A percentile compares a stretch with the other conserved stretches of the same genome.
Evolutionary conservation across 2,888 invertebrate genomes (phyloP).

Genomic region (Hedya salicella): DNA sequence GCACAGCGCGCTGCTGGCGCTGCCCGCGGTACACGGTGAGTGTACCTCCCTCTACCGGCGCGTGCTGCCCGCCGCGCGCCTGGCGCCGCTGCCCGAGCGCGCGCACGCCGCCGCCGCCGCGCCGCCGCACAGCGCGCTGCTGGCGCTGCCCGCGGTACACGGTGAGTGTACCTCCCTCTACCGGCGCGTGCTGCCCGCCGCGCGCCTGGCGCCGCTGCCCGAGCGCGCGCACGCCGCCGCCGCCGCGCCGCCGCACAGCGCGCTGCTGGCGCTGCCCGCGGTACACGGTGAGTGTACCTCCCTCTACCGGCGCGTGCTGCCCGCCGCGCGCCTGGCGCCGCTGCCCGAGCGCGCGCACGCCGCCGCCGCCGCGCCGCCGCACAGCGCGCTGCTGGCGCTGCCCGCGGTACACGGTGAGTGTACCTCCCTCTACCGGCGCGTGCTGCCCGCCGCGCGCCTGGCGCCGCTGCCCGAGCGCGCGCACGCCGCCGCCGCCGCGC

Average conservation of each 20-base stretch:
- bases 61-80: too few relatives aligned
- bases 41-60: too few relatives aligned
- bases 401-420: constrained; percentile 70
- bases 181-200: constrained; percentile 55
- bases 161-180: too few relatives aligned
- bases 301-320: too few relatives aligned
- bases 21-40: constrained; percentile 84
- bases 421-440: too few relatives aligned
- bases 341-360: constrained; percentile 85
- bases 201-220: too few relatives aligned
- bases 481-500: constrained; percentile 69
- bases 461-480: constrained; percentile 52
- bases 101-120: constrained; percentile 62
- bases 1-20: neutral
- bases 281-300: constrained; percentile 86
- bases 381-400: constrained; percentile 83
- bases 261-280: constrained; percentile 84
- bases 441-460: constrained; percentile 60
- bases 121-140: constrained; percentile 86
- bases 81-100: neutral
- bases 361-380: constrained; percentile 88
- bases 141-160: constrained; percentile 85
- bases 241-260: constrained; percentile 88
- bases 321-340: too few relatives aligned
- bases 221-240: constrained; percentile 89